Base-by-base conservation (phyloP, 1,140 invertebrate genomes). In the Drosophila gunungcola region DNA sequence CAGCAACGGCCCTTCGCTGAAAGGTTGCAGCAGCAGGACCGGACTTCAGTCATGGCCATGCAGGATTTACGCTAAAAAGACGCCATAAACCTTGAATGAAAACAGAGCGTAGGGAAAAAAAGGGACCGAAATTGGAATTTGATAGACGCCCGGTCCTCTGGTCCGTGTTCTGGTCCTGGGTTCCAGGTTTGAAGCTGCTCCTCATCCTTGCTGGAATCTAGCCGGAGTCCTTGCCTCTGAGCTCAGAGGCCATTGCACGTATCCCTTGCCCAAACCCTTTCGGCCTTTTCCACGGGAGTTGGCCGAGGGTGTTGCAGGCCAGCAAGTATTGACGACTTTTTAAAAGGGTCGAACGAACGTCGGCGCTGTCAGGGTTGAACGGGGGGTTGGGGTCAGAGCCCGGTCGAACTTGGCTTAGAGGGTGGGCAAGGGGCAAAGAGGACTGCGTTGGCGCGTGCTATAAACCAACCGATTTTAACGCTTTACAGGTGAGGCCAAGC, bases 1-100 rank as follows among this genome's bases (percentile, higher is more conserved):
- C 70, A 53, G 54, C 32, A 53, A 58, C 45, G 42, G 49, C 42
- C 16, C 16, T 21, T 38, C 27, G 36, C 60, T 36, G 45, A 80
- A 84, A 60, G 72, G 70, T 67, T 67, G 56, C 49, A 55, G 11
- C 45, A 48, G 34, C 70, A 49, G 48, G 54, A 78, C 65, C 41
- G 42, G 34, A 74, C 65, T 73, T 60, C 54, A 49, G 58, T 25
- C 55, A 51, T 64, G 63, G 53, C 56, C 58, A 52, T 67, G 61
- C 82, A 76, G 83, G 84, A 88, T 88, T 88, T 88, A 89, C 84
- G 84, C 84, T 88, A 79, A 88, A 88, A 89, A 88, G 83, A 88
- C 79, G 76, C 80, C 84, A 79, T 88, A 88, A 88, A 89, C 79
- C 78, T 88, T 73, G 80, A 88, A 89, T 89, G 76, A 63, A 63